These are phyloP conservation scores for Prosopocoilus inquinatus DNA, from an alignment of 2,888 invertebrate genomes.

Conservation along the genomic window DNA sequence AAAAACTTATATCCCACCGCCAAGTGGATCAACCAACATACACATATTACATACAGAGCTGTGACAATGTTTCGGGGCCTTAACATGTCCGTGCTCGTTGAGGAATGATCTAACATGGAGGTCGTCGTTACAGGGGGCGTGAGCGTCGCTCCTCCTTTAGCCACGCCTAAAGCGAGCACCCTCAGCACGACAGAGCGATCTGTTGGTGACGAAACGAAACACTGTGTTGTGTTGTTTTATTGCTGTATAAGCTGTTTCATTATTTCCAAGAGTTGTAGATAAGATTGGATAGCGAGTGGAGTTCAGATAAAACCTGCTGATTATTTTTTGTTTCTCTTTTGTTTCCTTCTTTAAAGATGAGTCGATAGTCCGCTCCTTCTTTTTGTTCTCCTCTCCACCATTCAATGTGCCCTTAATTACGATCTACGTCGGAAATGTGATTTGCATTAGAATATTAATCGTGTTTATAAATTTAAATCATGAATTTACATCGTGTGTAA, in stretches of 20 bases:
- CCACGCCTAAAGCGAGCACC: conserved; percentile 37
- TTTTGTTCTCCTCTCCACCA: no score
- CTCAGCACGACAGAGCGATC: conserved; percentile 44
- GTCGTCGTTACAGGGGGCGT: conserved; percentile 42
- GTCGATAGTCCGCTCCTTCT: conserved; percentile 7
- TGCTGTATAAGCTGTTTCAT: conserved; percentile 46
- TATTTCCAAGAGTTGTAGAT: conserved; percentile 45
- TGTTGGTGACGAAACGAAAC: conserved; percentile 40
- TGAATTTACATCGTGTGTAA: no score
- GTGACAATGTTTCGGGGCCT: conserved; percentile 42
- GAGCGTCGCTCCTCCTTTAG: conserved; percentile 41
- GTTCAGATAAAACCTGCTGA: conserved; percentile 38
- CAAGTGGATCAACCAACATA: conserved; percentile 37
- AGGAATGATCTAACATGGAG: conserved; percentile 50
- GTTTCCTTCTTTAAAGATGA: conserved; percentile 10
- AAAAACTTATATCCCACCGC: conserved; percentile 31
- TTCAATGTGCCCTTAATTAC: no score
- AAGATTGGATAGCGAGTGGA: conserved; percentile 42
- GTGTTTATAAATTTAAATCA: no score
- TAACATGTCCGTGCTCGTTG: conserved; percentile 38
- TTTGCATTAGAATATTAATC: no score
- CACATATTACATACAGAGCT: conserved; percentile 39
- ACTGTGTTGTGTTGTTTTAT: conserved; percentile 42
- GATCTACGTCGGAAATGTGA: no score
- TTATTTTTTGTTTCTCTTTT: conserved; percentile 26